A percentile compares a stretch with the other conserved stretches of the same genome.
Evolutionary conservation across 2,113 vertebrate species (phyloP).

Genomic region (Tychaedon coryphoeus): DNA sequence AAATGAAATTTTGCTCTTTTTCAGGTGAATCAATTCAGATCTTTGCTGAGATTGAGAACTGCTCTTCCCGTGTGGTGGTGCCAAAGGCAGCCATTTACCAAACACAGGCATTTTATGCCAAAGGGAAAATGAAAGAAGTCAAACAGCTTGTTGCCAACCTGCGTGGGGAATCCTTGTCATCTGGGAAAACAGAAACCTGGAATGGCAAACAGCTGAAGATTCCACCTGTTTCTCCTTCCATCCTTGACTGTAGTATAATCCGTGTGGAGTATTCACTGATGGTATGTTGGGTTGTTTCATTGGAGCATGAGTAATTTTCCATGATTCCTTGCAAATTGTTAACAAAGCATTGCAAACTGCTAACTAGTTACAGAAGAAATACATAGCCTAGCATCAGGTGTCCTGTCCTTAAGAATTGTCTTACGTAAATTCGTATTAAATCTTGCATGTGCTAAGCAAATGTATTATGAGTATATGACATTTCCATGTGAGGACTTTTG

Average conservation of each 20-base stretch:
- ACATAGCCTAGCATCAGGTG: accelerated
- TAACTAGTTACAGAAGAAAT: neutral
- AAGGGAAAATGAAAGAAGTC: constrained; percentile 99
- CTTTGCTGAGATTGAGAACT: constrained; percentile 98
- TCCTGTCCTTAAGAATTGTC: neutral
- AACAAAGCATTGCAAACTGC: neutral
- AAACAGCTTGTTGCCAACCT: constrained; percentile 95
- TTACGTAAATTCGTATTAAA: neutral
- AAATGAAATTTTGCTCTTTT: neutral
- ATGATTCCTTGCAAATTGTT: neutral
- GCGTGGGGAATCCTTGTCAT: constrained; percentile 93
- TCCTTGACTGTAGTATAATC: neutral
- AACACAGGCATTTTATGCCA: constrained; percentile 98
- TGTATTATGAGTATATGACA: accelerated
- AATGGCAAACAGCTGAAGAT: constrained; percentile 82
- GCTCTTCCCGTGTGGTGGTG: constrained; percentile 96
- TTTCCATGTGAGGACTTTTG: accelerated
- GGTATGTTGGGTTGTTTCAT: neutral
- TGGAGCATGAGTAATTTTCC: neutral
- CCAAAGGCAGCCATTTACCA: constrained; percentile 99
- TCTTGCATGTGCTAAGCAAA: neutral
- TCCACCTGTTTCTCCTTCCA: neutral
- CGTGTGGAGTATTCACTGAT: neutral
- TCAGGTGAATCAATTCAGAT: constrained; percentile 98
- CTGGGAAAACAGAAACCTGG: constrained; percentile 98